Percentiles rank a stretch among this genome's conserved stretches.
These are phyloP conservation scores for Tetheella fluctuosa DNA, from an alignment of 2,888 invertebrate genomes.

Conservation along the genomic window DNA sequence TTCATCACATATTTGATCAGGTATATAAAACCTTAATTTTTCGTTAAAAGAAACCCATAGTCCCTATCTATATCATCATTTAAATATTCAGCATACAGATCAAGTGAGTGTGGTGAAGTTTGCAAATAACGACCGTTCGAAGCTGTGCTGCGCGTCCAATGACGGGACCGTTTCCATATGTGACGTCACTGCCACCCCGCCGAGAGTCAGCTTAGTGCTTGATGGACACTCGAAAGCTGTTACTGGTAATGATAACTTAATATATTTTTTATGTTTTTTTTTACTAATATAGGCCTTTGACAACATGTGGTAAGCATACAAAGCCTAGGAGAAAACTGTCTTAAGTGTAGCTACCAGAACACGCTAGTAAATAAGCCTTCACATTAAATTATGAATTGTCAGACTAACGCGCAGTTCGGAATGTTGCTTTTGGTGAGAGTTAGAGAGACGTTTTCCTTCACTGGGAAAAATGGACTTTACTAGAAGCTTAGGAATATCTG, in stretches of 20 bases:
- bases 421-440: too few species aligned
- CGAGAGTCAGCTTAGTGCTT: conserved; percentile 88
- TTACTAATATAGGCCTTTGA: too few species aligned
- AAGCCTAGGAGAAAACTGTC: too few species aligned
- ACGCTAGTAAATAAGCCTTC: too few species aligned
- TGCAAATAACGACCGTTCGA: conserved; percentile 92
- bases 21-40: conserved; percentile 53
- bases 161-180: conserved; percentile 93
- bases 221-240: conserved; percentile 90
- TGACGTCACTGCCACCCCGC: conserved; percentile 88
- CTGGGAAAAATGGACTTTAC: too few species aligned
- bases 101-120: conserved; percentile 92
- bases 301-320: neutral
- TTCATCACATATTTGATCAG: conserved; percentile 95
- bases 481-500: too few species aligned
- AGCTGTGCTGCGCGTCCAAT: conserved; percentile 90
- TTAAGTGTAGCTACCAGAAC: neutral
- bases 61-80: too few species aligned
- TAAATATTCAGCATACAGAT: conserved; percentile 85
- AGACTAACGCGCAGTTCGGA: too few species aligned
- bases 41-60: too few species aligned
- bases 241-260: conserved; percentile 79
- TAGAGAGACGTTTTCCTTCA: too few species aligned
- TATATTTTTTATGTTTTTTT: neutral
- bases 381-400: too few species aligned